phyloP scores from a whole-genome alignment of 2,888 invertebrate species.

The Pristionchus entomophagus region DNA sequence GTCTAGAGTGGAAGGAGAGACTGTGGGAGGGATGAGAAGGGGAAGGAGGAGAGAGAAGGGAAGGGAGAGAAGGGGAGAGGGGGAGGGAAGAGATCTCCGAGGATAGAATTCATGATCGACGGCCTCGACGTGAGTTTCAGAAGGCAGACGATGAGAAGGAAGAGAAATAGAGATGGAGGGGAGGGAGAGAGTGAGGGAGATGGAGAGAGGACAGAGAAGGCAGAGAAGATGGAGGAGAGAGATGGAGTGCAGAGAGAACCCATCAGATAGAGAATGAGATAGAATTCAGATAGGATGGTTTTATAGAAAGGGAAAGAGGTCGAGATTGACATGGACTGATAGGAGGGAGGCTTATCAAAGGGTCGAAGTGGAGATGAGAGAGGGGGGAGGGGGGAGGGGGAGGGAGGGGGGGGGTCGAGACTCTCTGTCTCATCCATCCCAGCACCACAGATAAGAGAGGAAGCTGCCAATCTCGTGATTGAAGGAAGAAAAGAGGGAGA shows the following conservation, averaged over 20 bases:
- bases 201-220: not conserved
- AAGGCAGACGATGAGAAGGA: conserved; percentile 21
- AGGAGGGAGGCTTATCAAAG: not conserved
- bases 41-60: not conserved
- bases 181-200: not conserved
- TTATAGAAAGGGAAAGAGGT: conserved; percentile 14
- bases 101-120: conserved; percentile 28
- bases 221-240: not conserved
- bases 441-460: not conserved
- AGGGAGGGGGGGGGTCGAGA: not conserved
- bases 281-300: not conserved
- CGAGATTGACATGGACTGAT: conserved; percentile 26
- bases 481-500: not conserved
- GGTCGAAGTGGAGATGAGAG: not conserved
- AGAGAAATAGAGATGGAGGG: not conserved
- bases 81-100: not conserved
- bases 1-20: conserved; percentile 30
- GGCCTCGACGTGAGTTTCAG: conserved; percentile 36
- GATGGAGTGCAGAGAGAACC: not conserved
- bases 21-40: not conserved
- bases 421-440: not conserved
- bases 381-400: not conserved
- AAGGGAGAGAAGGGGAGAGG: not conserved
- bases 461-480: conserved; percentile 15
- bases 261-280: not conserved